phyloP scores from a whole-genome alignment of 1,140 invertebrate genomes.

The Pogonus chalceus region DNA sequence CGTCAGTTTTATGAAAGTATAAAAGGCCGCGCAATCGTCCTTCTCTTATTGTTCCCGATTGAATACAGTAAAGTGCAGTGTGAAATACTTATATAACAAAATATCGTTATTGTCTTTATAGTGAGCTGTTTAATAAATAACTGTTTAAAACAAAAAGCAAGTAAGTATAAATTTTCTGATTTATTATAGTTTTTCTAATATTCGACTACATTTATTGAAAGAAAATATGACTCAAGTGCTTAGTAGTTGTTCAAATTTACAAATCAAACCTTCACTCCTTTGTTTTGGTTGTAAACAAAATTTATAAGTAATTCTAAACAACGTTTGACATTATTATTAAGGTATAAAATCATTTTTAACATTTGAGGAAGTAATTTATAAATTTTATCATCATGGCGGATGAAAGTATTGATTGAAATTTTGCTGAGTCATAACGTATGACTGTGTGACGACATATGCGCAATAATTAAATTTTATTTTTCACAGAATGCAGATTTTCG shows the following conservation, averaged over 20 bases:
- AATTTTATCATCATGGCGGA: neutral
- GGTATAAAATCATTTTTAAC: too few species aligned
- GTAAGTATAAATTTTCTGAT: too few species aligned
- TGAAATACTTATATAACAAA: neutral
- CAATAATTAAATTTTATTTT: neutral
- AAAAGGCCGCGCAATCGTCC: neutral
- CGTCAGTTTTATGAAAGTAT: neutral
- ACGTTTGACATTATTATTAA: too few species aligned
- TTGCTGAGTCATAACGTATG: neutral
- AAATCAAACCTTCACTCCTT: too few species aligned
- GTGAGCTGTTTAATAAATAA: neutral
- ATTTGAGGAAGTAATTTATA: too few species aligned
- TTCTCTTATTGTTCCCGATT: neutral
- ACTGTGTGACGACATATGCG: neutral
- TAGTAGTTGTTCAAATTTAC: too few species aligned
- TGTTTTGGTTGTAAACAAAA: neutral
- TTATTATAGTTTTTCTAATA: too few species aligned
- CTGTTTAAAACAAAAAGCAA: neutral
- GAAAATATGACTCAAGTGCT: too few species aligned
- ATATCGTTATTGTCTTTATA: neutral
- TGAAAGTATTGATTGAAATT: neutral
- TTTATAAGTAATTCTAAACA: too few species aligned
- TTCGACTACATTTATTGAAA: too few species aligned
- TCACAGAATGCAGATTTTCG: slow-evolving; percentile 47
- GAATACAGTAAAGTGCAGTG: too few species aligned